A percentile compares a stretch with the other conserved stretches of the same genome.
These are phyloP conservation scores for Hipparchia semele DNA, from an alignment of 2,888 invertebrate genomes.

Conservation along the genomic window DNA sequence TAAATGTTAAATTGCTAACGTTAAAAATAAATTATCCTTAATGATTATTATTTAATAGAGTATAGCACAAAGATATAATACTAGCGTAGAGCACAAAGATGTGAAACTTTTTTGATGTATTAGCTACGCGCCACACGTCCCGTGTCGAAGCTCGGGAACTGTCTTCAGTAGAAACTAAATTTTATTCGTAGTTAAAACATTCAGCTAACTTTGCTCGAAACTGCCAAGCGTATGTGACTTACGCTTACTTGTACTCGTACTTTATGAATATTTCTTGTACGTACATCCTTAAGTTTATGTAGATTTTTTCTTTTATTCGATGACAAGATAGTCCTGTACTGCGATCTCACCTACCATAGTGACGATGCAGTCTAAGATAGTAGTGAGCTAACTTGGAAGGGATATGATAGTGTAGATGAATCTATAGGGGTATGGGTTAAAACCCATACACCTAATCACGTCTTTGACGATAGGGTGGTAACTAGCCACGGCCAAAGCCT, in stretches of 20 bases:
- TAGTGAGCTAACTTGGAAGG: too few species aligned
- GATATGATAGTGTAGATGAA: too few species aligned
- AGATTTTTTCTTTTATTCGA: not conserved
- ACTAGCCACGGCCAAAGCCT: too few species aligned
- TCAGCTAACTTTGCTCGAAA: slow-evolving; percentile 31
- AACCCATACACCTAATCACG: too few species aligned
- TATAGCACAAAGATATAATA: too few species aligned
- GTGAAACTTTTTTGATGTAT: slow-evolving; percentile 3
- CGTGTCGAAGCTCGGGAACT: not conserved
- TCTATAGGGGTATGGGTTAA: too few species aligned
- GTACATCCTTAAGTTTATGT: not conserved
- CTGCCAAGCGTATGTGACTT: slow-evolving; percentile 28
- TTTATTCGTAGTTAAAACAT: slow-evolving; percentile 37
- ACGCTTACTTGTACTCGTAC: not conserved
- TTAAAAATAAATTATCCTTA: too few species aligned
- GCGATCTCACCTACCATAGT: too few species aligned
- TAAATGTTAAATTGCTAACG: too few species aligned
- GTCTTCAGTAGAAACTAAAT: slow-evolving; percentile 24
- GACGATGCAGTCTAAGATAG: not conserved
- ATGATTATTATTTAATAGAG: too few species aligned
- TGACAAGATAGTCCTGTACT: too few species aligned
- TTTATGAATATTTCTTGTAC: slow-evolving; percentile 4
- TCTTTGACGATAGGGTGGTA: too few species aligned
- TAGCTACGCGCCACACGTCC: slow-evolving; percentile 7
- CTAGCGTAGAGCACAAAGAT: not conserved